Evolutionary conservation across 1,140 invertebrate genomes (phyloP), one percentile per base, ranked within the genome.

Genomic region (Ips typographus): DNA sequence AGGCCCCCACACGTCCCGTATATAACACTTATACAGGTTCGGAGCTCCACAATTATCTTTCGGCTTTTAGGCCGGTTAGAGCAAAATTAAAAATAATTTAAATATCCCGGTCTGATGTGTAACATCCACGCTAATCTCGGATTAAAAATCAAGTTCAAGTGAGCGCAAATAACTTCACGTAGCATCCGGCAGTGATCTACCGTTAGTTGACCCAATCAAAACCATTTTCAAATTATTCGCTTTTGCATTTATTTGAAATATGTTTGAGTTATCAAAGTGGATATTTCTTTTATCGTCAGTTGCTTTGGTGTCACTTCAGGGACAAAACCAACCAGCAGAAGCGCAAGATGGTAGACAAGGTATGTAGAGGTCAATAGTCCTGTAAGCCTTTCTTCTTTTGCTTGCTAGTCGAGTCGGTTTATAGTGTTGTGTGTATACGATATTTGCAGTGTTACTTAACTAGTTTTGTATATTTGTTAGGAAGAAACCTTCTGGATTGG

Each of bases 401-500:
- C 22, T 22, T 22, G 22, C 22, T 22, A 22, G 22, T 22, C 22
- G 22, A 22, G 22, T 22, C 22, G 22, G 22, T 22, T 22, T 22
- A 22, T 22, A 22, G 22, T 22, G 22, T 22, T 22, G 22, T 22
- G 22, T 22, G 22, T 22, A 22, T 22, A 49, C 7, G 3, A 49
- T 8, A 49, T 2, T 3, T 49, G 44, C 44, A 8, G 1, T 49
- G 1, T 49, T 8, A 49, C 44, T 8, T 49, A 6, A 8, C 44
- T 3, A 49, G 7, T 49, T 49, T 49, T 49, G 44, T 49, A 38
- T 65, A 4, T 55, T 55, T 59, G 49, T 57, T 87, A 77, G 87
- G 88, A 3, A 85, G 88, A 71, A 84, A 88, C 73, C 80, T 90
- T 1, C 80, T 92, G 37, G 89, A 91, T 76, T 90, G 89, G 85